A percentile compares a stretch with the other conserved stretches of the same genome.
Conservation (phyloP, 1,140 invertebrate genomes). For the Lucilia cuprina region DNA sequence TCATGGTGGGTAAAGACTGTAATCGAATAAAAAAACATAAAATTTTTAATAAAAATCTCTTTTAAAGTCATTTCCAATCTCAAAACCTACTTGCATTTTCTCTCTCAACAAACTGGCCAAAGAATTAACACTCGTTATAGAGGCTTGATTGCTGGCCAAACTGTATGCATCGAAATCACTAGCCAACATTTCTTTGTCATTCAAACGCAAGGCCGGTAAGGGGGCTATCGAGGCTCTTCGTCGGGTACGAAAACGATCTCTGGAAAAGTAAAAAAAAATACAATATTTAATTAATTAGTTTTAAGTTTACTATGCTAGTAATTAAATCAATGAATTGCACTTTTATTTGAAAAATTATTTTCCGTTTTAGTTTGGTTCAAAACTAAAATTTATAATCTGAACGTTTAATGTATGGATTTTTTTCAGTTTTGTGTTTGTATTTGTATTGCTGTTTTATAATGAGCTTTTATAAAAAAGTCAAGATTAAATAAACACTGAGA, state of each 20-base stretch:
- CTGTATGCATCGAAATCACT: constrained; percentile 61
- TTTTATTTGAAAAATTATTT: too few relatives aligned
- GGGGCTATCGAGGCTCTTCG: constrained; percentile 59
- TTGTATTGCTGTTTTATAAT: too few relatives aligned
- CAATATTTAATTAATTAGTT: too few relatives aligned
- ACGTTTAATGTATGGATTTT: too few relatives aligned
- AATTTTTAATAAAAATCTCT: neutral
- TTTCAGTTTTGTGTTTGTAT: too few relatives aligned
- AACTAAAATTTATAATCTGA: too few relatives aligned
- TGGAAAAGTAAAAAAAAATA: constrained; percentile 33
- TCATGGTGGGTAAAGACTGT: constrained; percentile 64
- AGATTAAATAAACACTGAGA: too few relatives aligned
- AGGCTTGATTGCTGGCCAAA: constrained; percentile 63
- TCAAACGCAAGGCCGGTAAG: constrained; percentile 55
- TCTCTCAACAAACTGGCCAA: constrained; percentile 81
- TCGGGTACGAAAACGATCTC: constrained; percentile 57
- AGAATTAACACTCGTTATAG: constrained; percentile 83
- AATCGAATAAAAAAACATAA: neutral
- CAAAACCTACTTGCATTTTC: constrained; percentile 73
- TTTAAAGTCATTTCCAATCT: neutral
- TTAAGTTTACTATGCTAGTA: too few relatives aligned
- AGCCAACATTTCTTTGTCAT: constrained; percentile 60
- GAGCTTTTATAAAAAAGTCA: too few relatives aligned
- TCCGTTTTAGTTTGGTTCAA: too few relatives aligned
- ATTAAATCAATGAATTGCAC: too few relatives aligned